Base-by-base conservation (phyloP, 2,888 invertebrate genomes). In the Lithophane socia region DNA sequence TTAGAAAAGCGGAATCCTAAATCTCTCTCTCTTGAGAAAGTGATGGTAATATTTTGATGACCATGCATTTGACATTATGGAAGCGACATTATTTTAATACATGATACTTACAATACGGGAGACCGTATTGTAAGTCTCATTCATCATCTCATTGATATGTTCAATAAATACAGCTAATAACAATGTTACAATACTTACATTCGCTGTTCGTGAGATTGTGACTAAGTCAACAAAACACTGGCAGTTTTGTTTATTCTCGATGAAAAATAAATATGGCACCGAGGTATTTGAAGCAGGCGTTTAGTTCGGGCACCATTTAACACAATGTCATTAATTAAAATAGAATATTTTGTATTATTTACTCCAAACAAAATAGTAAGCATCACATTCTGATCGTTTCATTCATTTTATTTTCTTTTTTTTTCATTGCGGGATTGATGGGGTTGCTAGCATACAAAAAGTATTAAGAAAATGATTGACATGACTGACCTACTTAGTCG, bases 171-270 rank as follows among this genome's bases (percentile, higher is more conserved):
- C n/a, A 61, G 12, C 1, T 47, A 81, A 8, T 63, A 71, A 1
- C 13, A 49, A n/a, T 72, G 13, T 9, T 67, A 37, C 0, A 70
- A 42, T 79, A 79, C 80, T 66, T 79, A 79, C 78, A 42, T 73
- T 66, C 64, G 47, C 16, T 82, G 71, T 13, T 77, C 49, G 21
- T 58, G 49, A 58, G 49, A 66, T 70, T 58, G 64, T 68, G 66
- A 52, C n/a, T 58, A 73, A 75, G 72, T 78, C 78, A 84, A 86
- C 84, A 85, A 86, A 83, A 85, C 85, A 86, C 64, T 74, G 44
- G 24, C 70, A 71, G 56, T 71, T 75, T 78, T 77, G 68, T 81
- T 76, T 76, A 56, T 69, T 76, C 65, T 18, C 29, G 29, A 69
- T 9, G 8, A 21, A 21, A 71, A 69, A 7, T 54, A 52, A 61